These are phyloP conservation scores for Lithobius niger DNA, from an alignment of 1,140 invertebrate species.

Conservation along the genomic window DNA sequence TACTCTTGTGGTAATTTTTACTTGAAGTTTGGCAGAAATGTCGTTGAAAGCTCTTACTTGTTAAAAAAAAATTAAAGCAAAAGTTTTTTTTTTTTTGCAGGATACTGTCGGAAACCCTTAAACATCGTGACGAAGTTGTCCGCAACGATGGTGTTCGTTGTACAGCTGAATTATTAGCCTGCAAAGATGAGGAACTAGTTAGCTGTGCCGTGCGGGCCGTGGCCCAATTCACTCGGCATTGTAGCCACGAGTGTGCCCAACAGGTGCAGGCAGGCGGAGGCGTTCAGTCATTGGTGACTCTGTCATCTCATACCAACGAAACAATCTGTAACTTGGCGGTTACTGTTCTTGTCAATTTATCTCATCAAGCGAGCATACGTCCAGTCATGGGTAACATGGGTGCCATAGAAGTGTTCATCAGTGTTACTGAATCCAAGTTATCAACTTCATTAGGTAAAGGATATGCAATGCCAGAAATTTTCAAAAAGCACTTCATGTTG, in stretches of 20 bases:
- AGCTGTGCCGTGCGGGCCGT: not conserved
- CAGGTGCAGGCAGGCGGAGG: not conserved
- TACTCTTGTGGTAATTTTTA: too few relatives aligned
- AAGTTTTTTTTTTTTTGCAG: slow-evolving; percentile 2
- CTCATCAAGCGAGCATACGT: not conserved
- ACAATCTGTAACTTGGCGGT: not conserved
- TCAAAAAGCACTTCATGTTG: too few relatives aligned
- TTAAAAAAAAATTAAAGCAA: too few relatives aligned
- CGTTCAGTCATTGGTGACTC: not conserved
- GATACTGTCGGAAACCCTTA: not conserved
- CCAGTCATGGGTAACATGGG: not conserved
- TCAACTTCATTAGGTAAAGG: too few relatives aligned
- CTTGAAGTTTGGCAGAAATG: too few relatives aligned
- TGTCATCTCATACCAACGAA: not conserved
- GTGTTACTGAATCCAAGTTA: too few relatives aligned
- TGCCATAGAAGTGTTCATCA: not conserved
- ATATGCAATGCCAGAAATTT: too few relatives aligned
- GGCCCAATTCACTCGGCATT: not conserved
- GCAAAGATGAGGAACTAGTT: not conserved
- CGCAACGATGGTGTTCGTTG: not conserved
- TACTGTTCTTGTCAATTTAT: not conserved
- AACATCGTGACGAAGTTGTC: not conserved
- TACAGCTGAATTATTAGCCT: not conserved
- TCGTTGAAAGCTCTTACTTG: too few relatives aligned
- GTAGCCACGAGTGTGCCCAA: not conserved